Conservation (phyloP, 2,113 vertebrate genomes). For the Sinocyclocheilus anophthalmus region DNA sequence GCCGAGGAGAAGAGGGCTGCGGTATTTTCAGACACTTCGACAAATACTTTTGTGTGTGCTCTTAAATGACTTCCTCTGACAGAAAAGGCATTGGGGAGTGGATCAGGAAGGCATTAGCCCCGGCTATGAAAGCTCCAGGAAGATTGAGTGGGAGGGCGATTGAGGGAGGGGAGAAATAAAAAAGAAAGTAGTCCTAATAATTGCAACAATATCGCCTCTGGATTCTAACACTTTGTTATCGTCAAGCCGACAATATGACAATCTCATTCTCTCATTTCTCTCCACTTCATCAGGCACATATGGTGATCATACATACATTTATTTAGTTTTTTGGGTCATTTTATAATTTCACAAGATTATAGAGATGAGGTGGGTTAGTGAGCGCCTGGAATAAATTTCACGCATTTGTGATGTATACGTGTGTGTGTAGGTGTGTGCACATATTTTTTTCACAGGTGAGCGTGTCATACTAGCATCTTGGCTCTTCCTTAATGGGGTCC, state of each 20-base stretch:
- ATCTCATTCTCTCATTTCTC: constrained; percentile 65
- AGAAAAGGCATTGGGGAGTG: constrained; percentile 77
- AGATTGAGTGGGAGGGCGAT: constrained; percentile 70
- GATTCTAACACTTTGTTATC: constrained; percentile 78
- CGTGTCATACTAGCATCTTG: constrained; percentile 59
- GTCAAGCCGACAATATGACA: constrained; percentile 78
- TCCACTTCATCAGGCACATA: constrained; percentile 71
- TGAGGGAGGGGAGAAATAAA: constrained; percentile 30
- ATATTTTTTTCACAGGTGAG: constrained; percentile 42
- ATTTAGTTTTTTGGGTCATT: background rate
- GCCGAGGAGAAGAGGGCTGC: constrained; percentile 74
- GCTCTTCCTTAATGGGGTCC: constrained; percentile 75
- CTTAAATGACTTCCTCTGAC: constrained; percentile 78
- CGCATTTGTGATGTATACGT: constrained; percentile 64
- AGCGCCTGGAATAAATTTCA: constrained; percentile 65
- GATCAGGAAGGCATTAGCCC: constrained; percentile 77
- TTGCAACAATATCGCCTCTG: constrained; percentile 75
- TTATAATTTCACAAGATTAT: constrained; percentile 73
- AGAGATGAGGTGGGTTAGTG: constrained; percentile 54
- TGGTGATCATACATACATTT: constrained; percentile 43
- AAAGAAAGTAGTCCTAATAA: constrained; percentile 66
- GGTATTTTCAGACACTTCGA: constrained; percentile 76
- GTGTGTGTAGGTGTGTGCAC: constrained; percentile 14
- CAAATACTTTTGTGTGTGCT: constrained; percentile 80
- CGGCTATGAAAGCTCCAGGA: constrained; percentile 71